These are phyloP conservation scores for Choreutis nemorana DNA, from an alignment of 2,888 invertebrate genomes.

Conservation along the genomic window DNA sequence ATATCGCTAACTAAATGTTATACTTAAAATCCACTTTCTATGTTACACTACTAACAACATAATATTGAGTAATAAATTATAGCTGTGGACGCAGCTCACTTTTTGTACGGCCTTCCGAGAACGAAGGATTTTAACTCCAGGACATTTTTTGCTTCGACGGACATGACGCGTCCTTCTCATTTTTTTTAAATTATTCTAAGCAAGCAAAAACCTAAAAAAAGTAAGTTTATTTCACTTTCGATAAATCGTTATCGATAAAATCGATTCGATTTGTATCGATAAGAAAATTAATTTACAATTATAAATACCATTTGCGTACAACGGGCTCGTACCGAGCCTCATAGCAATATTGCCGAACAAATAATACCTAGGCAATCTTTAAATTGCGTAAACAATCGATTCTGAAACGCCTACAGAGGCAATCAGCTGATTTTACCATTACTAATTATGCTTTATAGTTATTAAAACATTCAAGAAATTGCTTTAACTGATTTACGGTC, in stretches of 20 bases:
- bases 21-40: conserved; percentile 19
- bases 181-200: background rate
- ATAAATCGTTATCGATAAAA: background rate
- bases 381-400: conserved; percentile 34
- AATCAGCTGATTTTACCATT: conserved; percentile 41
- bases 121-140: conserved; percentile 6
- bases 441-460: conserved; percentile 59
- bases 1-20: conserved; percentile 38
- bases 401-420: conserved; percentile 14
- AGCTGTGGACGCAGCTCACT: conserved; percentile 1
- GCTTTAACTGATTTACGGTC: conserved; percentile 51
- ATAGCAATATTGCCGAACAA: conserved; percentile 14
- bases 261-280: conserved; percentile 36
- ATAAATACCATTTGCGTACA: conserved; percentile 19
- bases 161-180: background rate
- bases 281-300: conserved; percentile 21
- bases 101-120: conserved; percentile 8
- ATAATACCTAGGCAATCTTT: conserved; percentile 17
- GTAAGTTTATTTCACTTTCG: background rate
- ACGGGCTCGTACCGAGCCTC: conserved; percentile 17
- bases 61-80: conserved; percentile 5
- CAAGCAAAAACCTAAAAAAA: background rate
- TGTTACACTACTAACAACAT: conserved; percentile 4
- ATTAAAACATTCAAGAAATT: conserved; percentile 53
- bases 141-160: conserved; percentile 11